These are phyloP conservation scores for Nemotelus pantherinus DNA, from an alignment of 2,888 invertebrate species.

Conservation along the genomic window DNA sequence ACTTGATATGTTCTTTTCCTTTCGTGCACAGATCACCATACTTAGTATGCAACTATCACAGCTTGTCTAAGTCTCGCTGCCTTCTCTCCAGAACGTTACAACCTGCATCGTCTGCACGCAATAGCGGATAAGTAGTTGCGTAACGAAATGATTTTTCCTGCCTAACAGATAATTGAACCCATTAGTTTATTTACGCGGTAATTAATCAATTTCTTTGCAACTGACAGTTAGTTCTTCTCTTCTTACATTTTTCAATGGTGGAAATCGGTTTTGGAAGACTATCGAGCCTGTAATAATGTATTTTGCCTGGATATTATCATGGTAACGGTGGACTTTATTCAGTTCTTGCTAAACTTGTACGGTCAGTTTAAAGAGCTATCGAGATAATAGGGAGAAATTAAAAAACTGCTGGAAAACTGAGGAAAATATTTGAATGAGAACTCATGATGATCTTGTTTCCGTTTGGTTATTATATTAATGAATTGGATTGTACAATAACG, in stretches of 20 bases:
- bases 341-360: background rate
- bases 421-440: too few species aligned
- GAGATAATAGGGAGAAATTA: too few species aligned
- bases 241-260: constrained; percentile 11
- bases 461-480: too few species aligned
- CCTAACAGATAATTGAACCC: constrained; percentile 29
- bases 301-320: background rate
- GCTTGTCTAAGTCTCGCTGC: too few species aligned
- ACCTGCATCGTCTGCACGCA: constrained; percentile 29
- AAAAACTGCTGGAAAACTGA: too few species aligned
- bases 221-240: background rate
- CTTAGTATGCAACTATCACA: too few species aligned
- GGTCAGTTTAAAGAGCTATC: too few species aligned
- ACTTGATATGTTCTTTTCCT: too few species aligned
- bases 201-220: constrained; percentile 28
- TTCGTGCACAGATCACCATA: too few species aligned
- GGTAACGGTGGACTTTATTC: background rate
- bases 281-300: background rate
- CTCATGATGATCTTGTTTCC: too few species aligned
- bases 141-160: constrained; percentile 34
- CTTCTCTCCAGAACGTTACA: too few species aligned
- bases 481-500: too few species aligned
- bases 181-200: constrained; percentile 33
- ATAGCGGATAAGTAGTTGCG: constrained; percentile 13
- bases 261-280: constrained; percentile 7